Percentiles rank a stretch among this genome's conserved stretches.
phyloP scores from a whole-genome alignment of 2,888 invertebrate species.

The Schizotus pectinicornis region DNA sequence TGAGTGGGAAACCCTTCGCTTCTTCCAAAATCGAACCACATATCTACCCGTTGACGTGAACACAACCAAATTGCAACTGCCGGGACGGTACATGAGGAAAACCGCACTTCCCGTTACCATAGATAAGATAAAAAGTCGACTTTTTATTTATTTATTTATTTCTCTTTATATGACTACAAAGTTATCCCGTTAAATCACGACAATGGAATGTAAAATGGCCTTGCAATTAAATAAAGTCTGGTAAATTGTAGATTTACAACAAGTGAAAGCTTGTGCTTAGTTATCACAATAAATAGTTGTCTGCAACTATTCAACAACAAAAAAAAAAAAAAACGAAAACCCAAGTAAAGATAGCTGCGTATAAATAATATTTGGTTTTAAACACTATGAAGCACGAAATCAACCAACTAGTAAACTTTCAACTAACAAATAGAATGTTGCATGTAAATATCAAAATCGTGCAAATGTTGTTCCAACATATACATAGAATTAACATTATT shows the following conservation, averaged over 20 bases:
- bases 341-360: slow-evolving; percentile 4
- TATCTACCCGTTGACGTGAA: slow-evolving; percentile 24
- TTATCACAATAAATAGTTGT: slow-evolving; percentile 10
- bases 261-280: slow-evolving; percentile 2
- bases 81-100: slow-evolving; percentile 3
- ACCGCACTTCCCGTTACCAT: slow-evolving; percentile 10
- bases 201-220: slow-evolving; percentile 9
- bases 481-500: neutral
- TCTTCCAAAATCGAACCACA: slow-evolving; percentile 52
- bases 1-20: slow-evolving; percentile 56
- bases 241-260: too few species aligned
- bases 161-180: slow-evolving; percentile 10
- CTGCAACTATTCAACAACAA: slow-evolving; percentile 14
- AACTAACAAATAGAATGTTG: slow-evolving; percentile 7
- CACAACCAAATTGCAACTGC: neutral
- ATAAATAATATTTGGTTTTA: slow-evolving; percentile 10
- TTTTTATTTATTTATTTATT: slow-evolving; percentile 6
- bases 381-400: neutral
- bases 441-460: neutral
- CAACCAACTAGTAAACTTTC: too few species aligned
- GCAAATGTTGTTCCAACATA: neutral
- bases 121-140: slow-evolving; percentile 16
- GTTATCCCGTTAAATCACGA: slow-evolving; percentile 14
- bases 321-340: slow-evolving; percentile 7
- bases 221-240: too few species aligned